Base-by-base conservation (phyloP, 2,113 vertebrate genomes). In the Amphiprion ocellaris region DNA sequence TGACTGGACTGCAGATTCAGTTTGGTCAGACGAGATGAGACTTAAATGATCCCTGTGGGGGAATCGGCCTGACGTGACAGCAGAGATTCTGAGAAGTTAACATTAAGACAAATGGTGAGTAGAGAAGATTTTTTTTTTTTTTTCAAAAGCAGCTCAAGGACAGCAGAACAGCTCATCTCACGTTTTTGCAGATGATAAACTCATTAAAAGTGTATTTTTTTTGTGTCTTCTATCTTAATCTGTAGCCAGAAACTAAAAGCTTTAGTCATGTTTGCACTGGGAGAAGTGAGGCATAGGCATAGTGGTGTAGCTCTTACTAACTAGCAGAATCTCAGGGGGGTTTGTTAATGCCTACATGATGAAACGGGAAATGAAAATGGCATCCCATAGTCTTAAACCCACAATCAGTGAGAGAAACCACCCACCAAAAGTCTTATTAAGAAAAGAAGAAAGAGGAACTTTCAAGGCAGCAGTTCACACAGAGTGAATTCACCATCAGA, bases 351-450 rank as follows among this genome's bases (percentile, higher is more conserved):
- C 86, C 77, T 67, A 83, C 84, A 63, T 73, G 17, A 74, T 83
- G 67, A 74, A 80, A 79, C 62, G 75, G 73, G 81, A 84, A 88
- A 80, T 81, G 61, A 75, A 86, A 86, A 84, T 41, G 52, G 81
- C 63, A 46, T 70, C 75, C 72, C 39, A 33, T 69, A 47, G 72
- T 30, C 61, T 39, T 77, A 65, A 82, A 81, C 72, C 66, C 81
- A 69, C 65, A 60, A 19, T 19, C 47, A 80, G 80, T 69, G 65
- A 77, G 81, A 46, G 24, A 71, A 84, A 65, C 69, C 78, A 63
- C 88, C 81, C 69, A 82, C 81, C 30, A 15, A 75, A 30, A 76
- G 49, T 26, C 78, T 72, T 50, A 80, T 75, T 81, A 69, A 69
- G 62, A 26, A 53, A 74, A 69, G 55, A 65, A 26, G 58, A 78